Percentiles rank a stretch among this genome's conserved stretches.
Evolutionary conservation across 2,888 invertebrate species (phyloP).

Genomic region (Parnassius smintheus): DNA sequence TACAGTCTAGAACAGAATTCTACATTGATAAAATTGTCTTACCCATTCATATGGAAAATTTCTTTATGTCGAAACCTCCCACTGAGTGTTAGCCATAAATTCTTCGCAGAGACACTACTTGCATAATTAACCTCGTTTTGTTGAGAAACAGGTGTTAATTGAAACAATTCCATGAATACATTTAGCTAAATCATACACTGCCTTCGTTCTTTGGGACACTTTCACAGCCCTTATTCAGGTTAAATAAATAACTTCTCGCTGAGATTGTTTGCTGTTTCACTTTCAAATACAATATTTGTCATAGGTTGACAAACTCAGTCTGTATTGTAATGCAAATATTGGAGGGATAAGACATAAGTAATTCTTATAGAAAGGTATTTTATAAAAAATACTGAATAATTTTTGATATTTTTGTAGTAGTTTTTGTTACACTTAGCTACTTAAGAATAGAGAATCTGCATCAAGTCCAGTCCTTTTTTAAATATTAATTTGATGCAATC

Average conservation of each 20-base stretch:
- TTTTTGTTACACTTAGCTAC: too few relatives aligned
- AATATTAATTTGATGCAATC: too few relatives aligned
- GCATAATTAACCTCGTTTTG: constrained; percentile 5
- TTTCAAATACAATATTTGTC: constrained; percentile 31
- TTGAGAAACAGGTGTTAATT: constrained; percentile 2
- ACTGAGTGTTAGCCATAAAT: neutral
- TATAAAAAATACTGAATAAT: too few relatives aligned
- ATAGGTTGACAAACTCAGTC: constrained; percentile 8
- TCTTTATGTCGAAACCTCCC: neutral
- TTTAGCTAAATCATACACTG: constrained; percentile 3
- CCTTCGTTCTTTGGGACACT: constrained; percentile 26
- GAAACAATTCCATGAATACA: constrained; percentile 9
- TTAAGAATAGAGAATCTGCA: too few relatives aligned
- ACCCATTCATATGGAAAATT: neutral
- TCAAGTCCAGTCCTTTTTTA: too few relatives aligned
- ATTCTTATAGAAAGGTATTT: too few relatives aligned
- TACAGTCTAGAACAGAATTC: too few relatives aligned
- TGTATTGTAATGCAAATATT: constrained; percentile 22
- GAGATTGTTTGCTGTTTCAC: constrained; percentile 38
- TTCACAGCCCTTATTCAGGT: constrained; percentile 42
- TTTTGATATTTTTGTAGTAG: too few relatives aligned
- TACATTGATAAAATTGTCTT: too few relatives aligned
- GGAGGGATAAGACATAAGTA: neutral
- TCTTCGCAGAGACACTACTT: neutral
- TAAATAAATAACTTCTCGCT: constrained; percentile 33